These are phyloP conservation scores for Enteromius argenteus DNA, from an alignment of 2,797 vertebrate genomes.

Conservation along the genomic window DNA sequence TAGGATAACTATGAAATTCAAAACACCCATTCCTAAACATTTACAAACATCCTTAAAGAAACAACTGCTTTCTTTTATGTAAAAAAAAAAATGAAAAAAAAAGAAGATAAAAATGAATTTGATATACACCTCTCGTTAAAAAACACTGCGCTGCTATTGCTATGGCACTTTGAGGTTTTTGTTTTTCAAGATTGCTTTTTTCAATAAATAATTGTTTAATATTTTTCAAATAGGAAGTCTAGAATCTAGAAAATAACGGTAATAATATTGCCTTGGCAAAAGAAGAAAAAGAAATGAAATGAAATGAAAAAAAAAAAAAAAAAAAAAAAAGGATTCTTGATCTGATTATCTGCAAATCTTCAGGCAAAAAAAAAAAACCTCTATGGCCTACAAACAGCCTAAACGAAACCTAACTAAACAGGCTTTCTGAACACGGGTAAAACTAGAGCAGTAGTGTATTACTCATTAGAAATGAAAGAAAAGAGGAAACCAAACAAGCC, in stretches of 20 bases:
- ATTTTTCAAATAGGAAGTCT: too few relatives aligned
- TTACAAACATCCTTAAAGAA: too few relatives aligned
- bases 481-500: conserved; percentile 68
- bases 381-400: conserved; percentile 40
- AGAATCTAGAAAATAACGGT: background rate
- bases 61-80: too few relatives aligned
- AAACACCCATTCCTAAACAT: too few relatives aligned
- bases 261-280: background rate
- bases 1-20: background rate
- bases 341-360: background rate
- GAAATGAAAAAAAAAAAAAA: background rate
- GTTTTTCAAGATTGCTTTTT: too few relatives aligned
- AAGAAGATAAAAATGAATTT: too few relatives aligned
- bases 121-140: too few relatives aligned
- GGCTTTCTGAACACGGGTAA: conserved; percentile 41
- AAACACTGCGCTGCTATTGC: too few relatives aligned
- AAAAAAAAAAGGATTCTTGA: background rate
- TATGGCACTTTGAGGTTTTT: background rate
- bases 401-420: conserved; percentile 50
- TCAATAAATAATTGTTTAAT: too few relatives aligned
- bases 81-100: too few relatives aligned
- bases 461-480: conserved; percentile 68
- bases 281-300: background rate
- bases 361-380: background rate
- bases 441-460: conserved; percentile 54